These are phyloP conservation scores for Colletes latitarsis DNA, from an alignment of 1,140 invertebrate species.

Conservation along the genomic window DNA sequence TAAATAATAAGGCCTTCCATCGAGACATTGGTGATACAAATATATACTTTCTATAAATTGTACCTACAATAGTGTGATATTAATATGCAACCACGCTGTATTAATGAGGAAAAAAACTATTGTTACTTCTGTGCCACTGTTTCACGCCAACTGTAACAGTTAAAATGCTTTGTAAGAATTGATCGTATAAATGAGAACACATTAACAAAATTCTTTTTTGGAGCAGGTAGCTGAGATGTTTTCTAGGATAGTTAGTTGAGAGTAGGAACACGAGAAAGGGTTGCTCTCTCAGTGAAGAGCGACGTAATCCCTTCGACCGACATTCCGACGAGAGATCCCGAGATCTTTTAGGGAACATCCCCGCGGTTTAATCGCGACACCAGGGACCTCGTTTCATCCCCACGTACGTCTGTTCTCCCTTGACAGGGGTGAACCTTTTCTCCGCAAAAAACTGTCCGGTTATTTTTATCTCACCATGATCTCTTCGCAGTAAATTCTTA, in stretches of 20 bases:
- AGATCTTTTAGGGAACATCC: conserved; percentile 36
- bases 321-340: conserved; percentile 45
- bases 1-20: too few relatives aligned
- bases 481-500: neutral
- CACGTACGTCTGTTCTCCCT: neutral
- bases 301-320: conserved; percentile 57
- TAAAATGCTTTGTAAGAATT: too few relatives aligned
- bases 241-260: neutral
- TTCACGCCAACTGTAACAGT: too few relatives aligned
- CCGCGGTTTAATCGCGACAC: conserved; percentile 9
- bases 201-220: conserved; percentile 20
- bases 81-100: too few relatives aligned
- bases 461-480: neutral
- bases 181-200: too few relatives aligned
- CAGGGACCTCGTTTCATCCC: neutral
- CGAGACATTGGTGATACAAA: too few relatives aligned
- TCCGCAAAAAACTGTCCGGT: neutral
- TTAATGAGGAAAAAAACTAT: too few relatives aligned
- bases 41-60: too few relatives aligned
- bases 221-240: conserved; percentile 14
- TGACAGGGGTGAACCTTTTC: neutral
- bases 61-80: too few relatives aligned
- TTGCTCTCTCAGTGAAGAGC: conserved; percentile 19
- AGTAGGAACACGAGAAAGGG: conserved; percentile 58
- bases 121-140: too few relatives aligned